Evolutionary conservation across 2,888 invertebrate genomes (phyloP).

Genomic region (Folsomia candida): DNA sequence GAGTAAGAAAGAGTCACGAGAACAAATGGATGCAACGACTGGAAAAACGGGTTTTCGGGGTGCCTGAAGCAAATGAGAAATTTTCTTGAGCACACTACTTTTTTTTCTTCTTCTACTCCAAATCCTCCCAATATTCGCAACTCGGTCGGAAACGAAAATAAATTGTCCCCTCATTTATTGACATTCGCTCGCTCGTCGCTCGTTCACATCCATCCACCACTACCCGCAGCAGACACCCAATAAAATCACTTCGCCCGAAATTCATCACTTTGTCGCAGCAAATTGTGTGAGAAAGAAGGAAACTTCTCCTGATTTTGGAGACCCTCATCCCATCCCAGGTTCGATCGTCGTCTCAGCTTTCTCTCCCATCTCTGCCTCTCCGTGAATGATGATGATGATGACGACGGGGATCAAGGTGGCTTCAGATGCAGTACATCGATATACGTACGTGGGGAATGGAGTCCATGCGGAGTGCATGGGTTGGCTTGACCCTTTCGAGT

Average conservation of each 20-base stretch:
- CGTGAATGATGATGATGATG: neutral
- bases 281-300: neutral
- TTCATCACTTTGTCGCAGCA: neutral
- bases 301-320: neutral
- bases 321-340: too few relatives aligned
- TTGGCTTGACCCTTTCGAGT: too few relatives aligned
- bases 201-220: too few relatives aligned
- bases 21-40: neutral
- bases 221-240: neutral
- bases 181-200: too few relatives aligned
- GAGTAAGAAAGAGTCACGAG: neutral
- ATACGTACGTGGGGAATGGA: neutral
- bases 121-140: neutral
- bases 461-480: too few relatives aligned
- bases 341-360: too few relatives aligned
- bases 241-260: neutral
- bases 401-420: neutral
- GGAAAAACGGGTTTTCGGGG: neutral
- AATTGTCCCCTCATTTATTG: neutral
- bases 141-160: neutral
- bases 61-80: conserved; percentile 7
- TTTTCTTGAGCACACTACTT: neutral
- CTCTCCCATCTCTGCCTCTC: neutral
- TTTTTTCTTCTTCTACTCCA: neutral
- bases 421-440: too few relatives aligned